phyloP scores from a whole-genome alignment of 2,888 invertebrate species.

The Rhagium mordax region DNA sequence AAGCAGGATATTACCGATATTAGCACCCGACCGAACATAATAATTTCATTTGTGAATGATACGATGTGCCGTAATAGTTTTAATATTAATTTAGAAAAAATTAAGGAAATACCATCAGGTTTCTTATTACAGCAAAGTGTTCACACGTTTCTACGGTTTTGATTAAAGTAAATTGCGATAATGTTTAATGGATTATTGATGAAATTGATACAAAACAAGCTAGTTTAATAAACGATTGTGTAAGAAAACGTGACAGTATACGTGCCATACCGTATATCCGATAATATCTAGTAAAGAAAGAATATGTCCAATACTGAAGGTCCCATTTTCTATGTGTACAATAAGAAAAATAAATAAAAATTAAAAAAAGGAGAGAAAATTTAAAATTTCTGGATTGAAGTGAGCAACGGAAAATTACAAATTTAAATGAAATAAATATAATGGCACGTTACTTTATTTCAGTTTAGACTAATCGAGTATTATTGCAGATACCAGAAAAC shows the following conservation, averaged over 20 bases:
- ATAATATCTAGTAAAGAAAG: neutral
- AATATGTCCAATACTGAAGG: no score
- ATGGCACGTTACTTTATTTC: no score
- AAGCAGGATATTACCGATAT: slow-evolving; percentile 18
- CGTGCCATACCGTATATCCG: neutral
- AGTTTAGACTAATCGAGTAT: neutral
- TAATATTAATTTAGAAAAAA: neutral
- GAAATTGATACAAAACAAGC: neutral
- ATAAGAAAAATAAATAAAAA: no score
- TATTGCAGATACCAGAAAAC: neutral
- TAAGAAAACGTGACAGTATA: neutral
- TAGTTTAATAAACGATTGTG: neutral
- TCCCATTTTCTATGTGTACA: no score
- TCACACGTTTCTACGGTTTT: slow-evolving; percentile 5
- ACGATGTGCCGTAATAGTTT: neutral
- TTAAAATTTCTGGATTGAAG: no score
- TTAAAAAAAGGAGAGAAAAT: no score
- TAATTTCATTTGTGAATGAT: slow-evolving; percentile 7
- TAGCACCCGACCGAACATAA: slow-evolving; percentile 4
- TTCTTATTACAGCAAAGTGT: neutral
- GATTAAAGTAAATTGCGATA: neutral
- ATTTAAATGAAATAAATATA: no score
- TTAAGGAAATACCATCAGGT: neutral
- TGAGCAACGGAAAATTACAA: no score
- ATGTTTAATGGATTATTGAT: neutral